phyloP scores from a whole-genome alignment of 1,140 invertebrate species.

The Microplitis demolitor region DNA sequence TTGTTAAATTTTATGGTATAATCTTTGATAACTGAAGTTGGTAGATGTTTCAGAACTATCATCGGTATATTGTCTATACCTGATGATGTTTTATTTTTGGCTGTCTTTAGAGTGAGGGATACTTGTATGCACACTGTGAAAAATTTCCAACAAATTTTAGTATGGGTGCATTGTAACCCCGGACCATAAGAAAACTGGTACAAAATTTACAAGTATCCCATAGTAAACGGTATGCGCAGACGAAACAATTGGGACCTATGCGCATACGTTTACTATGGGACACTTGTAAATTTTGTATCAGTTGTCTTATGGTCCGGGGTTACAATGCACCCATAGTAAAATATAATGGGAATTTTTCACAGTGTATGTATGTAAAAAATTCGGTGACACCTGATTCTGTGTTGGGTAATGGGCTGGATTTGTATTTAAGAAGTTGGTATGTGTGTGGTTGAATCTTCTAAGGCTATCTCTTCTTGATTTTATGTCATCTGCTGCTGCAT shows the following conservation, averaged over 20 bases:
- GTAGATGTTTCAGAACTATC: constrained; percentile 22
- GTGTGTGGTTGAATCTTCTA: neutral
- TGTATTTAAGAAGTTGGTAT: neutral
- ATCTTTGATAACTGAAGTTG: neutral
- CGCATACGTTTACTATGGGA: no score
- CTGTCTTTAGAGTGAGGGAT: neutral
- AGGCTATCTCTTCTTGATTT: neutral
- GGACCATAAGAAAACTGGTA: no score
- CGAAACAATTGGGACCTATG: no score
- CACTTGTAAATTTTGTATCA: no score
- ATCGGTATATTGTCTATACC: constrained; percentile 25
- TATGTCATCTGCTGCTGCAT: neutral
- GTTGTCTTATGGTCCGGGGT: no score
- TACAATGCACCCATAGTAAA: no score
- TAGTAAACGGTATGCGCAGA: no score
- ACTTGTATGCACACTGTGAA: no score
- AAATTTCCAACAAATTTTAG: no score
- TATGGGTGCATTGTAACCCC: no score
- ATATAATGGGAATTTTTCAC: no score
- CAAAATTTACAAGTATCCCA: no score
- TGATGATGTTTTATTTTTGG: constrained; percentile 17
- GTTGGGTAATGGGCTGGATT: neutral
- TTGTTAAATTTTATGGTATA: constrained; percentile 29
- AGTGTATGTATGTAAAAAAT: neutral
- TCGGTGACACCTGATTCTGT: neutral